Conservation (phyloP, 2,888 invertebrate species). For the Diarsia brunnea region DNA sequence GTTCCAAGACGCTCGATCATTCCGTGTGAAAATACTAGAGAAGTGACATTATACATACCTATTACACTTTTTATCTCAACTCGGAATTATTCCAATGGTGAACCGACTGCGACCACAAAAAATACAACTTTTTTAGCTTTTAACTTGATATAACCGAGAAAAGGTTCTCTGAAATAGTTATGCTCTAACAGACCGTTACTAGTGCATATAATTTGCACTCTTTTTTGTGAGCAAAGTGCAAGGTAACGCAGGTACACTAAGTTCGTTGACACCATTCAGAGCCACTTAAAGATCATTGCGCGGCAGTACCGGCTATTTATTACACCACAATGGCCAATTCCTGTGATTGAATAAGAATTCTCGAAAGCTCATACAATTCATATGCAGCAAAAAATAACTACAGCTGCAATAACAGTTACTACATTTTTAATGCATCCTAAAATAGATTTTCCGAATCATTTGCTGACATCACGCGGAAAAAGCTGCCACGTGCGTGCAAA, state of each 20-base stretch:
- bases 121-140: conserved; percentile 46
- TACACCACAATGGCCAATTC: conserved; percentile 16
- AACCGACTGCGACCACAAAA: conserved; percentile 36
- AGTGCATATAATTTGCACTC: conserved; percentile 55
- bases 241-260: conserved; percentile 37
- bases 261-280: conserved; percentile 55
- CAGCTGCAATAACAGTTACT: conserved; percentile 29
- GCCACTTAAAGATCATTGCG: conserved; percentile 14
- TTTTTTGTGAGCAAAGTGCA: conserved; percentile 45
- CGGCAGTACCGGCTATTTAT: not conserved
- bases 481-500: conserved; percentile 69
- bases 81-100: conserved; percentile 38
- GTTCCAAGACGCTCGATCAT: conserved; percentile 60
- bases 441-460: conserved; percentile 77
- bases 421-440: conserved; percentile 59
- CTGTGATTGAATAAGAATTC: conserved; percentile 14
- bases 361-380: conserved; percentile 9
- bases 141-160: conserved; percentile 23
- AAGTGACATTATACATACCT: conserved; percentile 56
- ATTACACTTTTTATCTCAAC: conserved; percentile 57
- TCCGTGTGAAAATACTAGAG: conserved; percentile 65
- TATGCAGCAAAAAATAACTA: conserved; percentile 14
- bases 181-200: conserved; percentile 57
- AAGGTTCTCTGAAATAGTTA: conserved; percentile 48
- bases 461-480: conserved; percentile 68